These are phyloP conservation scores for Micrasema longulum DNA, from an alignment of 1,140 invertebrate genomes.

Conservation along the genomic window DNA sequence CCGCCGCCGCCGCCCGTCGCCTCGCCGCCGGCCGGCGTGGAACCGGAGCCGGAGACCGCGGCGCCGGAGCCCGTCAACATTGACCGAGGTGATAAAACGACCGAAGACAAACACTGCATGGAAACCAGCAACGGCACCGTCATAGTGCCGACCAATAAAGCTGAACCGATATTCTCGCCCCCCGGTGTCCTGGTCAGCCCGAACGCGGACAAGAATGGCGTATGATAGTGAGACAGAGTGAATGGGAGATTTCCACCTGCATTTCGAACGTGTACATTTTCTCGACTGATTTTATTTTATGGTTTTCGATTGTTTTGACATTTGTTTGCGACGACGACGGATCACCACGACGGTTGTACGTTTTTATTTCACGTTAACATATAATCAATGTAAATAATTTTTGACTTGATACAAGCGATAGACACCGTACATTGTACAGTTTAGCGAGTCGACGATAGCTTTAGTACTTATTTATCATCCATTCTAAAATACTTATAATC, in stretches of 20 bases:
- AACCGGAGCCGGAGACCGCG: conserved; percentile 10
- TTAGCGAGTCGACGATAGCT: too few species aligned
- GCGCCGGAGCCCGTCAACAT: conserved; percentile 14
- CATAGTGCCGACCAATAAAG: conserved; percentile 10
- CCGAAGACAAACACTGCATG: conserved; percentile 21
- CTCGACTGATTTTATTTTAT: conserved; percentile 27
- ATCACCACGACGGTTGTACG: too few species aligned
- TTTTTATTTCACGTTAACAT: too few species aligned
- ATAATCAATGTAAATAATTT: too few species aligned
- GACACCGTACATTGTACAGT: too few species aligned
- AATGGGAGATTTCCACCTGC: conserved; percentile 9
- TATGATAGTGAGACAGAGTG: conserved; percentile 38
- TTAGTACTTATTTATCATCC: too few species aligned
- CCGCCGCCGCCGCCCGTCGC: conserved; percentile 9
- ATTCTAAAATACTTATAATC: too few species aligned
- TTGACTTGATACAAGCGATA: too few species aligned
- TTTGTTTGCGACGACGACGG: not conserved
- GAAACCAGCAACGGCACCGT: not conserved
- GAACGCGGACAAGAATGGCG: conserved; percentile 43
- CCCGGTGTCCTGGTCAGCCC: conserved; percentile 13
- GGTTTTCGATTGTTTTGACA: conserved; percentile 1
- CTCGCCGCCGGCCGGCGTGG: conserved; percentile 8
- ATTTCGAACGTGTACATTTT: conserved; percentile 20
- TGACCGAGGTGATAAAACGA: conserved; percentile 35
- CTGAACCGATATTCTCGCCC: not conserved